These are phyloP conservation scores for Chaetops frenatus DNA, from an alignment of 2,113 vertebrate species.

Conservation along the genomic window DNA sequence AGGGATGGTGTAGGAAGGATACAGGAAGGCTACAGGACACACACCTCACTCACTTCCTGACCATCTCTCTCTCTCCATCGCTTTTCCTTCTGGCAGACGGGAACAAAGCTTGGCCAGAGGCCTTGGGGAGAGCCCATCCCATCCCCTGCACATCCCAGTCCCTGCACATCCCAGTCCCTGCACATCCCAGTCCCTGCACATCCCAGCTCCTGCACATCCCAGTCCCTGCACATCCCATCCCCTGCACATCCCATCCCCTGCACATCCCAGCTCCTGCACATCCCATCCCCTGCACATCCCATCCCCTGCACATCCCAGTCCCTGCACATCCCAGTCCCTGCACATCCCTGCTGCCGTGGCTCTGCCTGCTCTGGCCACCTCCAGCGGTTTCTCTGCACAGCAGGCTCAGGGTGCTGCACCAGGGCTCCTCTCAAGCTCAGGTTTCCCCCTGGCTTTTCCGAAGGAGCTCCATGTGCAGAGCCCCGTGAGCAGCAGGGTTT, in stretches of 20 bases:
- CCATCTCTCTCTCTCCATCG: neutral
- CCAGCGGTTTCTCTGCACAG: neutral
- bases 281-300: neutral
- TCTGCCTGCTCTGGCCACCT: too few relatives aligned
- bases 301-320: neutral
- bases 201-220: too few relatives aligned
- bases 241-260: neutral
- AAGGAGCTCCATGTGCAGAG: neutral
- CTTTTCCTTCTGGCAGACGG: neutral
- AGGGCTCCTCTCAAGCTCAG: neutral
- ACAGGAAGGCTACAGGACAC: neutral
- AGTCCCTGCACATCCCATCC: neutral
- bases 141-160: neutral
- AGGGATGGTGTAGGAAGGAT: neutral
- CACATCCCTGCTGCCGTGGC: accelerated
- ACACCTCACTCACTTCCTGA: neutral
- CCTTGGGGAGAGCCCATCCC: neutral
- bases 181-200: neutral
- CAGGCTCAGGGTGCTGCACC: neutral
- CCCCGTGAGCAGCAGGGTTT: neutral
- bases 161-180: neutral
- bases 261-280: neutral
- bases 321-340: neutral
- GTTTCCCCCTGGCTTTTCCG: neutral
- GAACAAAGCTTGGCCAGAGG: neutral